These are phyloP conservation scores for Hydractinia echinata DNA, from an alignment of 30 jellyfish, hydroid and myxozoan genomes.

Conservation along the genomic window DNA sequence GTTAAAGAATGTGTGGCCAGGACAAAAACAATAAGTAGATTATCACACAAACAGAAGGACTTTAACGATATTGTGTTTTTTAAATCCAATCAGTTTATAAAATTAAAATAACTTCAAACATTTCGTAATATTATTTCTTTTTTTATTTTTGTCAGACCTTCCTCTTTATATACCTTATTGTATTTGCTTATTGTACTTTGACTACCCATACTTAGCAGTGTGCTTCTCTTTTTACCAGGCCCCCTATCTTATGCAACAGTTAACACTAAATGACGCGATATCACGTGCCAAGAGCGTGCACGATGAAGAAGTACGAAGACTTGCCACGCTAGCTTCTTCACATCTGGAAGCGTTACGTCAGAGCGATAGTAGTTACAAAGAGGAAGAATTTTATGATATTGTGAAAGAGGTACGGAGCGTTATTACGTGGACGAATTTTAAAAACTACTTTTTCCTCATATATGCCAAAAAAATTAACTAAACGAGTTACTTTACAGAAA, in stretches of 20 bases:
- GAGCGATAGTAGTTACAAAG: constrained; percentile 55
- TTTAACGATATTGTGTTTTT: no score
- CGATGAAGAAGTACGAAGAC: constrained; percentile 66
- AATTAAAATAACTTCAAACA: no score
- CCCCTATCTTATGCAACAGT: constrained; percentile 77
- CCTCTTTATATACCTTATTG: constrained; percentile 5
- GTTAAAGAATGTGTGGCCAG: no score
- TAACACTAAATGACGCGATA: constrained; percentile 39
- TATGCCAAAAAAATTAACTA: no score
- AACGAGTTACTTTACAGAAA: no score
- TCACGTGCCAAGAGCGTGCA: constrained; percentile 45
- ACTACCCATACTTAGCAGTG: neutral
- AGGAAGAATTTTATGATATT: constrained; percentile 46
- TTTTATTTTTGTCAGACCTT: neutral
- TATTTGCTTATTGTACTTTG: neutral
- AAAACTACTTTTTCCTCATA: no score
- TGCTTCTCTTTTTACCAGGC: constrained; percentile 33
- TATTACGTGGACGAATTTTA: neutral
- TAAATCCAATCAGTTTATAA: no score
- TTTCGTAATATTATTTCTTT: no score
- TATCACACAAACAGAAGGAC: no score
- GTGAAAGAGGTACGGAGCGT: constrained; percentile 65
- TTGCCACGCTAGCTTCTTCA: constrained; percentile 70
- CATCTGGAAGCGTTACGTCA: constrained; percentile 74
- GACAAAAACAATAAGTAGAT: no score